A percentile compares a stretch with the other conserved stretches of the same genome.
phyloP scores from a whole-genome alignment of 2,888 invertebrate genomes.

The Drosophila subsilvestris region DNA sequence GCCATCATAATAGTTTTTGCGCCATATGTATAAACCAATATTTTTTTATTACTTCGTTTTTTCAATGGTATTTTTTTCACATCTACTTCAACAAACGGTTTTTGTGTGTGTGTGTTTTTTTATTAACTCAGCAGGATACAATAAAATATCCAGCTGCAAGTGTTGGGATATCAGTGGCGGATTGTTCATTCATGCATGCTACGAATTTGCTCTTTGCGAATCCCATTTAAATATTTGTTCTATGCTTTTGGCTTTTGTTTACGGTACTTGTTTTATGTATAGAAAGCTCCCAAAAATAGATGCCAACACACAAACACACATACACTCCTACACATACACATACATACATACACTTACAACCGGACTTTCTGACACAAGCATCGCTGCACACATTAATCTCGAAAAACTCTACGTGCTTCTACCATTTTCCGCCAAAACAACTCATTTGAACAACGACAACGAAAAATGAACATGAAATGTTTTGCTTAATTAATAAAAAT shows the following conservation, averaged over 20 bases:
- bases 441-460: conserved; percentile 25
- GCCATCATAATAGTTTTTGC: too few relatives aligned
- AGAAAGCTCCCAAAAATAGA: conserved; percentile 66
- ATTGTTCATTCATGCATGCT: conserved; percentile 1
- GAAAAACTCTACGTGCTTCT: conserved; percentile 45
- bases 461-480: conserved; percentile 37
- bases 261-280: conserved; percentile 25
- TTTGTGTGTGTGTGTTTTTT: too few relatives aligned
- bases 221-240: background rate
- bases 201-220: background rate
- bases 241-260: conserved; percentile 19
- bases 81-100: too few relatives aligned
- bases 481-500: conserved; percentile 33
- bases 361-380: background rate
- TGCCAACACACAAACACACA: conserved; percentile 18
- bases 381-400: conserved; percentile 36
- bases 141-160: too few relatives aligned
- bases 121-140: too few relatives aligned
- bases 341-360: conserved; percentile 8
- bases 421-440: conserved; percentile 34
- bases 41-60: too few relatives aligned
- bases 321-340: conserved; percentile 17
- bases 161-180: too few relatives aligned
- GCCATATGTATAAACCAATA: too few relatives aligned
- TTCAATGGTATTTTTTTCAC: too few relatives aligned